Evolutionary conservation across 2,113 vertebrate genomes (phyloP), one percentile per base, ranked within the genome.

Genomic region (Planiliza haematocheilus): DNA sequence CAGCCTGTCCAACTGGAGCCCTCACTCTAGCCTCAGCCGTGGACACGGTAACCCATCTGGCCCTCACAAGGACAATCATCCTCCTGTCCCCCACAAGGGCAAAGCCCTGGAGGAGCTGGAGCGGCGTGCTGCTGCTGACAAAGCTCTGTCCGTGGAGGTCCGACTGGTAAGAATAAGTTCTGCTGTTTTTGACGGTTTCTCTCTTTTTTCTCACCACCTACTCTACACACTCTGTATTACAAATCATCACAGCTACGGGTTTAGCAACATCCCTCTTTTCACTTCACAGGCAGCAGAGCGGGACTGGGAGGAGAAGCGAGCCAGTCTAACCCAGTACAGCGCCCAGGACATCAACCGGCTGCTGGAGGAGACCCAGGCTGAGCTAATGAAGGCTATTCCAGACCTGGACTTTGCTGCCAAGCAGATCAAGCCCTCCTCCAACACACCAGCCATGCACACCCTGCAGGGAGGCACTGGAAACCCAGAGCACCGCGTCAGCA

Each of bases 321-420:
- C 96, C 2, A 98, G 96, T 20, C 91, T 99, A 78, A 97, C 96
- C 64, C 97, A 98, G 89, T 98, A 98, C 92, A 99, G 97, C 0
- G 94, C 97, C 87, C 97, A 97, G 92, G 97, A 98, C 93, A 99
- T 99, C 88, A 99, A 97, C 89, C 95, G 98, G 13, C 94, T 99
- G 3, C 94, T 98, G 91, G 97, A 98, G 78, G 98, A 99, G 92
- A 99, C 98, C 0, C 98, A 99, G 82, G 98, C 96, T 0, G 97
- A 99, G 91, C 92, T 99, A n/a, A 96, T 99, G 95, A 99, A 99
- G 86, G 97, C 98, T 74, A 99, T 99, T 64, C 98, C 97, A 0
- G 98, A 99, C 91, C 92, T 99, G 89, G 97, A 99, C 59, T 99
- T 98, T 58, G 96, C 96, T 0, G 96, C 96, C 91, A 99, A 97